Evolutionary conservation across 2,888 invertebrate species (phyloP).

Genomic region (Camponotus fellah): DNA sequence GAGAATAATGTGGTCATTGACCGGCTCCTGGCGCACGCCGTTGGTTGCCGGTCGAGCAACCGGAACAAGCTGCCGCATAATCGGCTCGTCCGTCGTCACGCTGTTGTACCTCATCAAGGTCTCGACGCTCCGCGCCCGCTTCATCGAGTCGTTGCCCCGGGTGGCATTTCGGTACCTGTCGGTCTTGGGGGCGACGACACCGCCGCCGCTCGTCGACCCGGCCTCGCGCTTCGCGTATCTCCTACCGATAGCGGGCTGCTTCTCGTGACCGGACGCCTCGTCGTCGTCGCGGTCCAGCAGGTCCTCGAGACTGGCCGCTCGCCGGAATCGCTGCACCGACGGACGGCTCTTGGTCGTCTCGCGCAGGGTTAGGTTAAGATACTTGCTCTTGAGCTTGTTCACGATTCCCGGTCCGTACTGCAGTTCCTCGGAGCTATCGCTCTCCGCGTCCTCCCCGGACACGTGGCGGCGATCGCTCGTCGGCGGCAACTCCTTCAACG

Average conservation of each 20-base stretch:
- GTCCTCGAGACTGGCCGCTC: conserved; percentile 95
- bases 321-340: conserved; percentile 90
- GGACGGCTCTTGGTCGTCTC: conserved; percentile 89
- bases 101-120: conserved; percentile 90
- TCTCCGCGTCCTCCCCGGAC: conserved; percentile 83
- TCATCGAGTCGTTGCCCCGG: conserved; percentile 90
- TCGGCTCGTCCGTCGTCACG: conserved; percentile 73
- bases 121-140: conserved; percentile 95
- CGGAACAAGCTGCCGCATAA: conserved; percentile 15
- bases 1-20: conserved; percentile 87
- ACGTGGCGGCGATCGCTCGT: conserved; percentile 34
- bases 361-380: conserved; percentile 94
- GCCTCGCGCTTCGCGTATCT: conserved; percentile 79
- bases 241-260: conserved; percentile 59
- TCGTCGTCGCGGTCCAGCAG: conserved; percentile 90
- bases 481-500: conserved; percentile 59
- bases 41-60: conserved; percentile 48
- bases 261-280: conserved; percentile 74
- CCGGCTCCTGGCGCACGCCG: conserved; percentile 82
- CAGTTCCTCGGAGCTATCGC: conserved; percentile 92
- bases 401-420: conserved; percentile 97
- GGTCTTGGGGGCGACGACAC: conserved; percentile 63
- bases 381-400: conserved; percentile 94
- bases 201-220: conserved; percentile 38
- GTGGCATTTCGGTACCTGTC: conserved; percentile 87